These are phyloP conservation scores for Belgica antarctica DNA, from an alignment of 2,888 invertebrate species.

Conservation along the genomic window DNA sequence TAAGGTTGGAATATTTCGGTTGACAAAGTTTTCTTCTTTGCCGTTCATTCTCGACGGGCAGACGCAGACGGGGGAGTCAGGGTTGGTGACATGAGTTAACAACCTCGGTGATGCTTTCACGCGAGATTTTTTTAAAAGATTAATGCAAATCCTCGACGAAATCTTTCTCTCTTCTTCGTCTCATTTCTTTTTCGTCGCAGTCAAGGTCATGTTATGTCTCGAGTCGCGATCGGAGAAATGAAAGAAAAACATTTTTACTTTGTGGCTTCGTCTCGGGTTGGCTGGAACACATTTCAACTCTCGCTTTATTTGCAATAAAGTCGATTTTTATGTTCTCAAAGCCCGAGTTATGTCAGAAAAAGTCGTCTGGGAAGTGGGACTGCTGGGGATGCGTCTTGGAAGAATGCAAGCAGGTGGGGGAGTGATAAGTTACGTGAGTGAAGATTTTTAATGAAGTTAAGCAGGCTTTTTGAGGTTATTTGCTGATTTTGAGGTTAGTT, in stretches of 20 bases:
- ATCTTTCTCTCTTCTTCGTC: conserved; percentile 8
- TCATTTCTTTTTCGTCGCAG: conserved; percentile 1
- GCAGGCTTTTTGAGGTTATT: no score
- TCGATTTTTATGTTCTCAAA: conserved; percentile 24
- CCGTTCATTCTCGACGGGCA: no score
- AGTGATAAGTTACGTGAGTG: no score
- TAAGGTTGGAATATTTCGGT: not conserved
- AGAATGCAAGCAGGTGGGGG: no score
- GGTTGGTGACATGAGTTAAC: no score
- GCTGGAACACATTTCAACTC: not conserved
- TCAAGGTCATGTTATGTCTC: conserved; percentile 39
- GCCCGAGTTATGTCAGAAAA: no score
- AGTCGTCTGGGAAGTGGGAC: no score
- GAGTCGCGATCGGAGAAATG: conserved; percentile 21
- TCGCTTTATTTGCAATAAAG: not conserved
- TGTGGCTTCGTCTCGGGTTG: not conserved
- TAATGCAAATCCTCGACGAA: conserved; percentile 3
- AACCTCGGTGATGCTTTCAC: conserved; percentile 21
- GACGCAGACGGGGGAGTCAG: conserved; percentile 13
- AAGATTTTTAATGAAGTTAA: no score
- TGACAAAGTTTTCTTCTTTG: conserved; percentile 11
- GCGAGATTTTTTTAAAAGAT: conserved; percentile 12
- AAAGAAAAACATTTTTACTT: conserved; percentile 5
- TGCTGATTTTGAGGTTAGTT: no score
- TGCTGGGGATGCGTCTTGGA: no score